Evolutionary conservation across 2,797 vertebrate genomes (phyloP).

Genomic region (Gorsachius magnificus): DNA sequence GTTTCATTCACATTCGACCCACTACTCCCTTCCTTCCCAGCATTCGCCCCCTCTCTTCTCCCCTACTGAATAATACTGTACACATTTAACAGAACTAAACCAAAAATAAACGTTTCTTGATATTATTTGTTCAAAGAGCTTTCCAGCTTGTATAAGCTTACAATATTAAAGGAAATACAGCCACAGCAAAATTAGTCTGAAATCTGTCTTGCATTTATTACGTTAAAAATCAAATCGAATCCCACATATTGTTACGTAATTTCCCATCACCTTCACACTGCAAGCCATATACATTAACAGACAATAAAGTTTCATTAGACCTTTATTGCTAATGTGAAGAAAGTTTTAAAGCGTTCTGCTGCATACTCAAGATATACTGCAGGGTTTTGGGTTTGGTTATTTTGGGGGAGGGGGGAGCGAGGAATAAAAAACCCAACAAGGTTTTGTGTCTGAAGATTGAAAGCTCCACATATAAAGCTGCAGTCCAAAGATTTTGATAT

Average conservation of each 20-base stretch:
- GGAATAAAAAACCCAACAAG: neutral
- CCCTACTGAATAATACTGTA: neutral
- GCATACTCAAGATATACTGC: neutral
- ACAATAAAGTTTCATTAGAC: neutral
- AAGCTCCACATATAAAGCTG: neutral
- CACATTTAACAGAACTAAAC: neutral
- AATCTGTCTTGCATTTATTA: constrained; percentile 7
- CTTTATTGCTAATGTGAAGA: constrained; percentile 8
- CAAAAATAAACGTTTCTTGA: neutral
- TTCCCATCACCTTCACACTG: neutral
- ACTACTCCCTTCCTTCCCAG: neutral
- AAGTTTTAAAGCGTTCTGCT: neutral
- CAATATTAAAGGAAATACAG: neutral
- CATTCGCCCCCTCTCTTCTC: neutral
- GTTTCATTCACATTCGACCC: neutral
- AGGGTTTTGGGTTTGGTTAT: neutral
- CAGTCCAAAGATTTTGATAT: neutral
- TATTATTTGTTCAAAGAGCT: neutral
- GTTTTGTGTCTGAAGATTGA: neutral
- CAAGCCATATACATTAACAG: neutral
- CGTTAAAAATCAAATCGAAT: constrained; percentile 20
- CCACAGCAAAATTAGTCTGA: neutral
- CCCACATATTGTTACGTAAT: neutral
- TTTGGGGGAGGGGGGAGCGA: too few relatives aligned
- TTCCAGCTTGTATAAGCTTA: neutral